These are phyloP conservation scores for Acronicta alni DNA, from an alignment of 2,888 invertebrate genomes.

Conservation along the genomic window DNA sequence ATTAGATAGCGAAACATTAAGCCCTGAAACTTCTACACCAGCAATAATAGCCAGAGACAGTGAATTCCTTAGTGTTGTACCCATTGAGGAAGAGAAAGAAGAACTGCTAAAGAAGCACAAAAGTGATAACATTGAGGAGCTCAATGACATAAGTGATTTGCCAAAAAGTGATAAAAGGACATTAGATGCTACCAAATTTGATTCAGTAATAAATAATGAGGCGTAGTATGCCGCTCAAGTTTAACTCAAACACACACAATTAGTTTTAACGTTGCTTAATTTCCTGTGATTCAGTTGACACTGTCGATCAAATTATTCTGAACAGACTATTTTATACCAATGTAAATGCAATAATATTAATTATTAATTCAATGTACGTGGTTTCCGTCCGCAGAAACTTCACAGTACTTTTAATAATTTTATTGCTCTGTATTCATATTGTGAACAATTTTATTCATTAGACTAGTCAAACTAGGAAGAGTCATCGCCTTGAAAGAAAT, in stretches of 20 bases:
- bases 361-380: constrained; percentile 35
- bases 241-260: constrained; percentile 54
- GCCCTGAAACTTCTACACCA: constrained; percentile 33
- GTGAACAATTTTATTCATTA: constrained; percentile 73
- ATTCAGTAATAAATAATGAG: constrained; percentile 76
- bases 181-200: constrained; percentile 77
- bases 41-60: constrained; percentile 57
- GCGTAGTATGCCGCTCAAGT: constrained; percentile 69
- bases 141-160: constrained; percentile 85
- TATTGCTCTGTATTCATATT: constrained; percentile 54
- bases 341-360: constrained; percentile 63
- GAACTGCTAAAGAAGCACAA: constrained; percentile 68
- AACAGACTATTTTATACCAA: constrained; percentile 63
- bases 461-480: constrained; percentile 87
- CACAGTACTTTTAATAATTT: constrained; percentile 50
- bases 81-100: constrained; percentile 71
- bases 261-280: constrained; percentile 75
- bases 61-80: constrained; percentile 79
- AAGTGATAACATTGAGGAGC: constrained; percentile 74
- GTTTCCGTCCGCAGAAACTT: constrained; percentile 37
- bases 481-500: constrained; percentile 75
- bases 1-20: constrained; percentile 50
- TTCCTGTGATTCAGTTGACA: constrained; percentile 78
- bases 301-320: constrained; percentile 67
- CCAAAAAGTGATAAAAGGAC: constrained; percentile 85